Conservation (phyloP, 2,797 vertebrate genomes). For the Periophthalmus magnuspinnatus region DNA sequence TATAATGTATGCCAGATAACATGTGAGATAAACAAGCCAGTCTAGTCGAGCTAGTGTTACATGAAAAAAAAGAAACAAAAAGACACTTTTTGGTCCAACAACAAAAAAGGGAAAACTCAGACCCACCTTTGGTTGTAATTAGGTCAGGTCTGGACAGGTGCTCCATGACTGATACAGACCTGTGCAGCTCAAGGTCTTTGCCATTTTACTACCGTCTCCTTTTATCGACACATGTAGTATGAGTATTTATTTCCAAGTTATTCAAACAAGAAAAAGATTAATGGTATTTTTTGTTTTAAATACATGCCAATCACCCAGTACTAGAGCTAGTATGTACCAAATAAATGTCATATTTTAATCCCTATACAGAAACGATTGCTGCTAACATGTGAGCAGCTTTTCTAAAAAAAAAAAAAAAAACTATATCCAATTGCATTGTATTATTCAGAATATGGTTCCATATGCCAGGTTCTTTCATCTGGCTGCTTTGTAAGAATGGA, state of each 20-base stretch:
- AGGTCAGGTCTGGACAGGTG: slow-evolving; percentile 70
- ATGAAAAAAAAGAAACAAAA: neutral
- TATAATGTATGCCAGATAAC: neutral
- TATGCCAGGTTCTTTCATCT: slow-evolving; percentile 27
- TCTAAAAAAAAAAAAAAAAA: slow-evolving; percentile 35
- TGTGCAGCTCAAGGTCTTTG: slow-evolving; percentile 36
- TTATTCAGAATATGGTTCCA: slow-evolving; percentile 46
- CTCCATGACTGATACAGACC: slow-evolving; percentile 65
- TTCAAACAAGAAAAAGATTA: slow-evolving; percentile 24
- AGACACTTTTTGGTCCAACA: slow-evolving; percentile 40
- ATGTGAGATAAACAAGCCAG: neutral
- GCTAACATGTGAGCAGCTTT: slow-evolving; percentile 18
- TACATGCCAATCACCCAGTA: neutral
- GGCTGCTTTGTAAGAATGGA: slow-evolving; percentile 45
- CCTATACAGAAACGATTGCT: slow-evolving; percentile 11
- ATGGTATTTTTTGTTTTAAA: slow-evolving; percentile 26
- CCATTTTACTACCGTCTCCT: slow-evolving; percentile 32
- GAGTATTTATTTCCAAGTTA: slow-evolving; percentile 19
- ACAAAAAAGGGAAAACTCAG: slow-evolving; percentile 59
- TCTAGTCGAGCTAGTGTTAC: slow-evolving; percentile 7
- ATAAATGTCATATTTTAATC: slow-evolving; percentile 37
- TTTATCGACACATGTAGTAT: slow-evolving; percentile 9
- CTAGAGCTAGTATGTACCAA: neutral
- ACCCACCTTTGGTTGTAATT: slow-evolving; percentile 68
- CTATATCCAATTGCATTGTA: slow-evolving; percentile 40